Evolutionary conservation across 1,140 invertebrate genomes (phyloP).

Genomic region (Mizuhopecten yessoensis): DNA sequence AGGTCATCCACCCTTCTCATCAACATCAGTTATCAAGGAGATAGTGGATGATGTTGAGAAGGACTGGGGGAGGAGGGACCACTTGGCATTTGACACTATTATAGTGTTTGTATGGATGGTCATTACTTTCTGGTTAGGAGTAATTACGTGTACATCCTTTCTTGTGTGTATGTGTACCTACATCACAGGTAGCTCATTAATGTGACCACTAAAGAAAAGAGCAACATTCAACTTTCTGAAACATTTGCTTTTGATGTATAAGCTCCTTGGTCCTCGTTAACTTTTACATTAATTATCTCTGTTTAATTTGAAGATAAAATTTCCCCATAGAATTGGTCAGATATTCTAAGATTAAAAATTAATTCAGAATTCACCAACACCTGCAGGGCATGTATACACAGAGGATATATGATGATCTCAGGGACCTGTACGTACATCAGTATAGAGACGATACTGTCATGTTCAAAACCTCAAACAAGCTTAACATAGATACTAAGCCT

Average conservation of each 20-base stretch:
- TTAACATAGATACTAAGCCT: no score
- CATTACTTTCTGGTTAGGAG: not conserved
- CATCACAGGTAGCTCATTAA: not conserved
- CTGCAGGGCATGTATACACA: not conserved
- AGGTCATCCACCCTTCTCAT: no score
- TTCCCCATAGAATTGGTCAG: not conserved
- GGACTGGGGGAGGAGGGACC: no score
- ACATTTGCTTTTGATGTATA: not conserved
- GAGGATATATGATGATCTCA: not conserved
- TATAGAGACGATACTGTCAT: no score
- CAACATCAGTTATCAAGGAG: not conserved
- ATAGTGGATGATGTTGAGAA: not conserved
- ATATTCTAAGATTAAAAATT: not conserved
- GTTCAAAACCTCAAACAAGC: no score
- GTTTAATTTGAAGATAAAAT: not conserved
- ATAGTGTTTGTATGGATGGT: not conserved
- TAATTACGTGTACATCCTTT: not conserved
- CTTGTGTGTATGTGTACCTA: not conserved
- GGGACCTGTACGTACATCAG: not conserved
- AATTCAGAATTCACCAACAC: not conserved
- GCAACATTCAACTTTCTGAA: not conserved
- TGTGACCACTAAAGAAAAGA: not conserved
- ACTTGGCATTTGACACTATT: conserved; percentile 4
- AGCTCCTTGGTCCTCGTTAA: not conserved
- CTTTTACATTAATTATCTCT: not conserved